Conservation (phyloP, 2,113 vertebrate species). For the Coryphaenoides rupestris region DNA sequence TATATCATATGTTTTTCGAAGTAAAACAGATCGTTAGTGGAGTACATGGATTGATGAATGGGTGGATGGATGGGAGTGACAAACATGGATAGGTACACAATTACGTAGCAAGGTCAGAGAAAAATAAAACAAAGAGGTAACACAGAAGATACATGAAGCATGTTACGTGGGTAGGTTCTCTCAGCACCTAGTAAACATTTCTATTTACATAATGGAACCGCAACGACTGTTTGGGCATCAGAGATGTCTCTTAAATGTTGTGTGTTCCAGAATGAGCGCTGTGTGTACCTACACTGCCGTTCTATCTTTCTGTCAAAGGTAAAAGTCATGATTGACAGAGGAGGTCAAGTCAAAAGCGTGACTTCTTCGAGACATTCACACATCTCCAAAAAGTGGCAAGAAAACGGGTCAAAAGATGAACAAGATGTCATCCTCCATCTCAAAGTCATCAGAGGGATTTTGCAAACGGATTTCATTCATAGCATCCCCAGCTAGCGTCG, state of each 20-base stretch:
- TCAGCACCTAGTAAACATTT: constrained; percentile 13
- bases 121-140: too few species aligned
- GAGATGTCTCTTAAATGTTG: constrained; percentile 48
- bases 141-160: too few species aligned
- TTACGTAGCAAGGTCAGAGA: too few species aligned
- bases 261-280: constrained; percentile 54
- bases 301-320: constrained; percentile 52
- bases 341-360: background rate
- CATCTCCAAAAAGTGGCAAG: background rate
- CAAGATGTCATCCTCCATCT: background rate
- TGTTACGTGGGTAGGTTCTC: too few species aligned
- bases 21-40: too few species aligned
- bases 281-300: constrained; percentile 42
- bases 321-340: too few species aligned
- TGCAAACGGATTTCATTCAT: constrained; percentile 5
- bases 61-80: background rate
- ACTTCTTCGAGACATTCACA: background rate
- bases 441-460: background rate
- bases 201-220: constrained; percentile 8
- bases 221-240: constrained; percentile 47
- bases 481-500: constrained; percentile 5
- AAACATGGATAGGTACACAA: too few species aligned
- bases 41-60: too few species aligned
- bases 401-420: background rate
- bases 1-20: too few species aligned